Conservation (phyloP, 2,888 invertebrate genomes). For the Tuta absoluta region DNA sequence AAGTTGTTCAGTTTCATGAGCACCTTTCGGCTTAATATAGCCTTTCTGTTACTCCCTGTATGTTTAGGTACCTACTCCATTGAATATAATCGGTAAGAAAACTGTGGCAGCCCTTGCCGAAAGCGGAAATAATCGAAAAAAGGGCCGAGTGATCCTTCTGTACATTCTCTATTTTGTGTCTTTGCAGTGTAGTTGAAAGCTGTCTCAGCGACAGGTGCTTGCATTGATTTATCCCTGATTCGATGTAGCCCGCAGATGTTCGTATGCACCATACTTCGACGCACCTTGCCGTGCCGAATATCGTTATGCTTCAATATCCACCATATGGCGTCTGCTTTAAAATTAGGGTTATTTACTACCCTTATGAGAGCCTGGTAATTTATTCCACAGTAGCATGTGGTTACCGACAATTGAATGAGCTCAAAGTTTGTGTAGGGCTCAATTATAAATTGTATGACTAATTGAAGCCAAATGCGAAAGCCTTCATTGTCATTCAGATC, state of each 20-base stretch:
- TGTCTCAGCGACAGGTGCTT: slow-evolving; percentile 56
- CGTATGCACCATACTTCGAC: slow-evolving; percentile 56
- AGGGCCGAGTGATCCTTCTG: too few relatives aligned
- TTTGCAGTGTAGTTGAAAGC: not conserved
- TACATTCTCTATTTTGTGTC: too few relatives aligned
- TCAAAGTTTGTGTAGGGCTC: slow-evolving; percentile 1
- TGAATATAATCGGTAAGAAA: too few relatives aligned
- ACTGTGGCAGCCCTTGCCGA: too few relatives aligned
- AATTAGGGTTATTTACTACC: slow-evolving; percentile 32
- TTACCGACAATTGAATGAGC: not conserved
- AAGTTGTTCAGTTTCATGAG: too few relatives aligned
- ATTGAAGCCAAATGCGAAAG: slow-evolving; percentile 9
- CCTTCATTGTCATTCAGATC: slow-evolving; percentile 46
- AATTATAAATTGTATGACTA: slow-evolving; percentile 9
- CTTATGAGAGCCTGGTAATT: not conserved
- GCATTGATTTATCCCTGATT: slow-evolving; percentile 69
- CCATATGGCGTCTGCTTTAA: slow-evolving; percentile 40
- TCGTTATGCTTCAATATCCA: slow-evolving; percentile 38
- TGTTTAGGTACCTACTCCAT: too few relatives aligned
- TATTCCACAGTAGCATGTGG: not conserved
- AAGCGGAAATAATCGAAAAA: too few relatives aligned
- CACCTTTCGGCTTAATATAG: too few relatives aligned
- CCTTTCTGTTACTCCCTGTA: too few relatives aligned
- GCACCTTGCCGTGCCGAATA: slow-evolving; percentile 56
- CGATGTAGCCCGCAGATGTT: slow-evolving; percentile 61